These are phyloP conservation scores for Martes flavigula DNA, from an alignment of 2,797 vertebrate genomes.

Conservation along the genomic window DNA sequence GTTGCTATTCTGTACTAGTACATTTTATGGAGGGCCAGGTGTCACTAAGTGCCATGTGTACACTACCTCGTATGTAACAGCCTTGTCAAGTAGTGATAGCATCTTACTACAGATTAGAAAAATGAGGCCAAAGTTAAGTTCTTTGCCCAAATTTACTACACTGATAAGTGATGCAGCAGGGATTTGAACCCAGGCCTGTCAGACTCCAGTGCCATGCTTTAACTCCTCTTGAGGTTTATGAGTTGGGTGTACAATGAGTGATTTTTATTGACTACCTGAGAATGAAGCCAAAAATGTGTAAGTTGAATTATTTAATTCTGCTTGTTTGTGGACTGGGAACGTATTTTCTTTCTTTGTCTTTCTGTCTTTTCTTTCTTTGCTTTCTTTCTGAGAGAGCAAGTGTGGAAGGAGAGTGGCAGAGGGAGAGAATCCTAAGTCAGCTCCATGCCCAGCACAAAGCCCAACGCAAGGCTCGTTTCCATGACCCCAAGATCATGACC, in stretches of 20 bases:
- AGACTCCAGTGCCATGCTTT: background rate
- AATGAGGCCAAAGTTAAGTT: background rate
- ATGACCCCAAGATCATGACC: background rate
- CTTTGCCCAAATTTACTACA: background rate
- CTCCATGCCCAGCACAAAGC: background rate
- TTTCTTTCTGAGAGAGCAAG: background rate
- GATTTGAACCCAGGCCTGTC: background rate
- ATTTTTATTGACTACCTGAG: background rate
- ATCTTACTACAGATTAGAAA: background rate
- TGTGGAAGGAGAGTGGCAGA: background rate
- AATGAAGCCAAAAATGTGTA: background rate
- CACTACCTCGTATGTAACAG: background rate
- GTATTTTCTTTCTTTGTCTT: background rate
- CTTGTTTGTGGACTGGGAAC: background rate
- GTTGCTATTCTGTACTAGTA: background rate
- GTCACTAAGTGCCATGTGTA: background rate
- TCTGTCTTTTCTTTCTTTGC: background rate
- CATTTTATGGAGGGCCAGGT: background rate
- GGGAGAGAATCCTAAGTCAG: background rate
- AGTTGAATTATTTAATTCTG: background rate
- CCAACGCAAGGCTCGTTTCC: background rate
- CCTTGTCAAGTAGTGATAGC: background rate
- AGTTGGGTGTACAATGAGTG: background rate
- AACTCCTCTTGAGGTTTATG: background rate
- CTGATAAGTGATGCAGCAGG: background rate